Percentiles rank a stretch among this genome's conserved stretches.
Conservation (phyloP, 2,113 vertebrate species). For the Alouatta palliata region DNA sequence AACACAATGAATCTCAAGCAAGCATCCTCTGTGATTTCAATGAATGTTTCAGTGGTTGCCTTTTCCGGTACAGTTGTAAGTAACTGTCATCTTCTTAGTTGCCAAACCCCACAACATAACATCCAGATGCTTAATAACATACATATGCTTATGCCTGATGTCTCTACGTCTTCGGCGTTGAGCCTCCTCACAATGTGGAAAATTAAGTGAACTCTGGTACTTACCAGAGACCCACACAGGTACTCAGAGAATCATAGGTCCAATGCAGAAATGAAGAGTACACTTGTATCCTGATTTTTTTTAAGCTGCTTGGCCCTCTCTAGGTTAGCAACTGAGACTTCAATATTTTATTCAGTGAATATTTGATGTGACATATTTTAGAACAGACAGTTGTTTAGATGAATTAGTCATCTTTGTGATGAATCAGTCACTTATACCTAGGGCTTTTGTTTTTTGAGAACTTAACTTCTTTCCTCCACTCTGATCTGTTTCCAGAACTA, state of each 20-base stretch:
- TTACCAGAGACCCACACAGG: not conserved
- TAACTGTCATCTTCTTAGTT: slow-evolving; percentile 15
- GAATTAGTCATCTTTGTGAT: not conserved
- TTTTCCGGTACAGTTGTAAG: slow-evolving; percentile 50
- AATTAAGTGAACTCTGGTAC: not conserved
- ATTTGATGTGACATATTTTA: slow-evolving; percentile 53
- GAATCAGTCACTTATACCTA: slow-evolving; percentile 18
- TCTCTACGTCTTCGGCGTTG: not conserved
- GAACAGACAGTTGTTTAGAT: not conserved
- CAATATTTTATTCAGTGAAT: slow-evolving; percentile 36
- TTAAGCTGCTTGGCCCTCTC: not conserved
- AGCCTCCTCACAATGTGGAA: slow-evolving; percentile 4
- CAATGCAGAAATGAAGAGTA: not conserved
- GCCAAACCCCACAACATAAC: slow-evolving; percentile 12
- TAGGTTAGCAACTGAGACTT: not conserved
- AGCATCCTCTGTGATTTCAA: slow-evolving; percentile 6
- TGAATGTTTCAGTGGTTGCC: not conserved
- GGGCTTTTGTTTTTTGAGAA: slow-evolving; percentile 45
- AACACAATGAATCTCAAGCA: slow-evolving; percentile 43
- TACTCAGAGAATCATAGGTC: not conserved
- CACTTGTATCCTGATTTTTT: not conserved
- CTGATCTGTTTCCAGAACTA: slow-evolving; percentile 3
- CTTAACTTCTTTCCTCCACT: not conserved
- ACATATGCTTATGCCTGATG: not conserved
- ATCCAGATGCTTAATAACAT: not conserved